These are phyloP conservation scores for Aulostomus chinensis DNA, from an alignment of 2,797 vertebrate genomes.

Conservation along the genomic window DNA sequence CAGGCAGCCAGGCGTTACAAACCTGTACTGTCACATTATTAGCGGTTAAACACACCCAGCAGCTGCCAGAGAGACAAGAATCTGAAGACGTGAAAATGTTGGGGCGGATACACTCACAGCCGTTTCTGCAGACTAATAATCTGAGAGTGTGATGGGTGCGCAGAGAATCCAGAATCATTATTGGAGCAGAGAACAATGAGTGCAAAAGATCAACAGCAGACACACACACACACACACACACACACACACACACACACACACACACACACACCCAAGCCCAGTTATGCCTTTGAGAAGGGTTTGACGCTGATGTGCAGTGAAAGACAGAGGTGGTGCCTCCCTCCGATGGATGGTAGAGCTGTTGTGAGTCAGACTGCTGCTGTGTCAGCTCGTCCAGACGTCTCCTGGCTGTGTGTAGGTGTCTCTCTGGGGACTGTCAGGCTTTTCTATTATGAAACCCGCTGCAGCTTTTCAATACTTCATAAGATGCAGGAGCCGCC, in stretches of 20 bases:
- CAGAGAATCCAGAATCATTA: conserved; percentile 6
- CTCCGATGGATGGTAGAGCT: conserved; percentile 55
- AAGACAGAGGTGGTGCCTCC: conserved; percentile 67
- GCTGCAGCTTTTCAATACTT: conserved; percentile 58
- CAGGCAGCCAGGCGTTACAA: too few relatives aligned
- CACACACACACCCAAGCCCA: conserved; percentile 18
- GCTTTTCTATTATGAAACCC: conserved; percentile 57
- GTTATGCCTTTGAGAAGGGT: conserved; percentile 32
- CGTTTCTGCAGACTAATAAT: conserved; percentile 3
- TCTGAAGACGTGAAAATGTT: conserved; percentile 19
- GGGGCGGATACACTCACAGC: conserved; percentile 5
- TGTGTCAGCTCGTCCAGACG: conserved; percentile 60
- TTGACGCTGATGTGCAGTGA: conserved; percentile 70
- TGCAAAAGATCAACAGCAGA: conserved; percentile 29
- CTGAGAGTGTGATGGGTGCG: background rate
- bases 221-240: conserved; percentile 28
- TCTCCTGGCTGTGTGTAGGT: conserved; percentile 59
- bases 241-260: conserved; percentile 27
- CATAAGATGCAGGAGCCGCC: conserved; percentile 36
- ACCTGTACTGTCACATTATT: too few relatives aligned
- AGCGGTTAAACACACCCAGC: too few relatives aligned
- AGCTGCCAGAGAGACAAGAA: conserved; percentile 2
- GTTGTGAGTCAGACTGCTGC: conserved; percentile 61
- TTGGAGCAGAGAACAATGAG: conserved; percentile 34
- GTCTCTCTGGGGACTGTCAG: conserved; percentile 60